Conservation (phyloP, 2,113 vertebrate genomes). For the Notarius lentiginosus region DNA sequence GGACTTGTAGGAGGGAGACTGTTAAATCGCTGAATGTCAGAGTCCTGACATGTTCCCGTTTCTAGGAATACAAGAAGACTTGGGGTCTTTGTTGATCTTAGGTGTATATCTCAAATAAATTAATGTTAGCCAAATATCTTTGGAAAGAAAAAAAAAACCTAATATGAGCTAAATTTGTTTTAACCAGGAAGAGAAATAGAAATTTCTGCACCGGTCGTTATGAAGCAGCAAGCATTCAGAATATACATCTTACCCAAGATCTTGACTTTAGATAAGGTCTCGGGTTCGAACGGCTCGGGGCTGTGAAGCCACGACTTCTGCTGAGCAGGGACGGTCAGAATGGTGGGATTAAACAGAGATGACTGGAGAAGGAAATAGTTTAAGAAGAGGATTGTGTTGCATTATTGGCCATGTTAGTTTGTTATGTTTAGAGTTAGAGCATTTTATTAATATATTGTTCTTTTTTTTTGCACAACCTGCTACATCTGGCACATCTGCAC, state of each 20-base stretch:
- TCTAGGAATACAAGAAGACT: too few species aligned
- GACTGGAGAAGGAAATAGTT: neutral
- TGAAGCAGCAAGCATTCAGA: constrained; percentile 6
- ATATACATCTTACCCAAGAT: constrained; percentile 36
- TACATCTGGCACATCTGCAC: too few species aligned
- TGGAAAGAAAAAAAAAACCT: too few species aligned
- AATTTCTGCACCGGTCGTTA: neutral
- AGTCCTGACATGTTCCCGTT: too few species aligned
- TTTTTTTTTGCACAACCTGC: too few species aligned
- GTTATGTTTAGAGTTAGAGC: too few species aligned
- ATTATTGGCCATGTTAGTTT: neutral
- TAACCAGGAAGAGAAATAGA: neutral
- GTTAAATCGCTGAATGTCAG: too few species aligned
- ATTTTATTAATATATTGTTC: too few species aligned
- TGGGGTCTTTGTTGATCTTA: too few species aligned
- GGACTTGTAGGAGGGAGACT: too few species aligned
- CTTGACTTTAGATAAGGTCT: constrained; percentile 31
- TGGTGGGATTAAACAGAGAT: constrained; percentile 29
- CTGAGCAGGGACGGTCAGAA: constrained; percentile 4
- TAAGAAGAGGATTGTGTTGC: neutral
- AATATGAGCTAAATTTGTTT: neutral
- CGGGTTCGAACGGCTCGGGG: constrained; percentile 19
- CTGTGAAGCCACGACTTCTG: constrained; percentile 23
- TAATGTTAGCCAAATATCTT: neutral
- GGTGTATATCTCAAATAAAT: neutral